Evolutionary conservation across 2,113 vertebrate genomes (phyloP), one percentile per base, ranked within the genome.

Genomic region (Cryptotis parvus): DNA sequence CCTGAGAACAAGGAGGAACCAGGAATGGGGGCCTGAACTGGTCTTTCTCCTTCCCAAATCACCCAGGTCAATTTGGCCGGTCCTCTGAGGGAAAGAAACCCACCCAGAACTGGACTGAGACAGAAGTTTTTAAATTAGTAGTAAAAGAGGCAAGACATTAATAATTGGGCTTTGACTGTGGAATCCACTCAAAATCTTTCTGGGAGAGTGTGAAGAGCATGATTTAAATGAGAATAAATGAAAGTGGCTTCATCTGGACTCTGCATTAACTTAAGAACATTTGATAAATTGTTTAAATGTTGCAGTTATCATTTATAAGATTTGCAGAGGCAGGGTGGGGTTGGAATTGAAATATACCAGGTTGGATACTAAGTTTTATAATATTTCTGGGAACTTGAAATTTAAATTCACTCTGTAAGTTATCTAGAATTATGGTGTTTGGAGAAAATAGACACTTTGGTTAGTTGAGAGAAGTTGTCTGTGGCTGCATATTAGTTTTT

Each of bases 331-430:
- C 6, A 43, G 31, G 35, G 35, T 1, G 69, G 27, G 63, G 49
- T 52, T 52, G 16, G 49, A 16, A 52, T 2, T 52, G 49, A 52
- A 52, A 16, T 52, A 52, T 52, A n/a, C n/a, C n/a, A n/a, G n/a
- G n/a, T n/a, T n/a, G n/a, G n/a, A n/a, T n/a, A n/a, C 61, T 81
- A 72, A 35, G 69, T 77, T 87, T 43, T 58, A 35, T 45, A 66
- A 79, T 75, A 79, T 90, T 95, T 0, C 24, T n/a, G 49, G 31
- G 24, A 65, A 82, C 31, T 75, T 91, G 72, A 78, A 69, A 70
- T 69, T 88, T 85, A 91, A 73, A 74, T 82, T 69, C 35, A 77
- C 24, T 55, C 29, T 91, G 16, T 81, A 55, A 45, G 41, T 91
- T 88, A 41, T 73, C 29, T 43, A 52, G 20, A 24, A 73, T 27